These are phyloP conservation scores for Drosophila melanogaster DNA, from an alignment of 1,140 invertebrate genomes.

Conservation along the genomic window Release_6_plus_ISO1_MT NC_004354.4:12527001-12527500, in stretches of 20 bases:
- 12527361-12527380: constrained; percentile 80
- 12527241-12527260: neutral
- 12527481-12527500: neutral
- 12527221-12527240: neutral
- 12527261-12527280: neutral
- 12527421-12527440: neutral
- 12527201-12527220: no score
- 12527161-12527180: no score
- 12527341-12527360: constrained; percentile 39
- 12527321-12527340: neutral
- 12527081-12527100: constrained; percentile 49
- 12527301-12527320: neutral
- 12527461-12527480: neutral
- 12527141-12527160: no score
- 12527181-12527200: no score
- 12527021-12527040: constrained; percentile 13
- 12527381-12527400: constrained; percentile 75
- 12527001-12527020: constrained; percentile 51
- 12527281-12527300: neutral
- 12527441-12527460: neutral
- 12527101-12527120: neutral
- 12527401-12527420: constrained; percentile 1
- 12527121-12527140: neutral
- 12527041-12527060: constrained; percentile 29
- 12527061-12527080: constrained; percentile 20